Evolutionary conservation across 2,113 vertebrate genomes (phyloP).

Genomic region (Nothobranchius kuhntae): DNA sequence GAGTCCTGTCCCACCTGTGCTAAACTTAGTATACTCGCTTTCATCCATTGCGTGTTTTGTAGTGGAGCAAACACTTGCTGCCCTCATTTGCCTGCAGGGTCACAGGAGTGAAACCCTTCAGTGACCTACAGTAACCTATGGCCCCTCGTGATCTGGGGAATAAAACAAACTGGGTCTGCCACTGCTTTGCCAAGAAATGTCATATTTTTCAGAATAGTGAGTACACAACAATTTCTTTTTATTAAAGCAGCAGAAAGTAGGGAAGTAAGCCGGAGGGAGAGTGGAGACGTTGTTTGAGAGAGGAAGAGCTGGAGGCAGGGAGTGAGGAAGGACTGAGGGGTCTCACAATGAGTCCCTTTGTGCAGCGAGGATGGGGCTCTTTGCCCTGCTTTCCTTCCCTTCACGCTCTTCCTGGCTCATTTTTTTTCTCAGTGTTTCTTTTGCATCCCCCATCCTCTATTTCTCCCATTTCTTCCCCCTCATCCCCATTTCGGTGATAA

Average conservation of each 20-base stretch:
- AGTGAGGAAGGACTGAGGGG: conserved; percentile 47
- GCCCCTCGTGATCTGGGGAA: conserved; percentile 29
- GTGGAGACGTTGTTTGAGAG: conserved; percentile 21
- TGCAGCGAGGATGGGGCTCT: conserved; percentile 53
- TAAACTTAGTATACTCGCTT: too few relatives aligned
- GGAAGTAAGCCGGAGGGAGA: conserved; percentile 25
- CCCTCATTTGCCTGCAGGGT: too few relatives aligned
- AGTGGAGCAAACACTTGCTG: too few relatives aligned
- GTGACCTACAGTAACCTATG: conserved; percentile 53
- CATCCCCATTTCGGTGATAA: conserved; percentile 16
- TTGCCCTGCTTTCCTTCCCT: conserved; percentile 49
- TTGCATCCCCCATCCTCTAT: neutral
- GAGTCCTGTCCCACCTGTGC: too few relatives aligned
- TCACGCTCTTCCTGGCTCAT: conserved; percentile 32
- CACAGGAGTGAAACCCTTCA: too few relatives aligned
- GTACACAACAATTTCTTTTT: conserved; percentile 25
- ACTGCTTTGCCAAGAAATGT: conserved; percentile 25
- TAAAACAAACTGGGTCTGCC: conserved; percentile 44
- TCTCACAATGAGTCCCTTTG: conserved; percentile 78
- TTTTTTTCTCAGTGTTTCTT: conserved; percentile 34
- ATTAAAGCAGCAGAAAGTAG: conserved; percentile 15
- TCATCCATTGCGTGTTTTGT: too few relatives aligned
- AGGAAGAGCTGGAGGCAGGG: conserved; percentile 48
- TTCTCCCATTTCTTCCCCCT: neutral
- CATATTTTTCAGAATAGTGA: conserved; percentile 36